Base-by-base conservation (phyloP, 2,888 invertebrate genomes). In the Agriotes lineatus region DNA sequence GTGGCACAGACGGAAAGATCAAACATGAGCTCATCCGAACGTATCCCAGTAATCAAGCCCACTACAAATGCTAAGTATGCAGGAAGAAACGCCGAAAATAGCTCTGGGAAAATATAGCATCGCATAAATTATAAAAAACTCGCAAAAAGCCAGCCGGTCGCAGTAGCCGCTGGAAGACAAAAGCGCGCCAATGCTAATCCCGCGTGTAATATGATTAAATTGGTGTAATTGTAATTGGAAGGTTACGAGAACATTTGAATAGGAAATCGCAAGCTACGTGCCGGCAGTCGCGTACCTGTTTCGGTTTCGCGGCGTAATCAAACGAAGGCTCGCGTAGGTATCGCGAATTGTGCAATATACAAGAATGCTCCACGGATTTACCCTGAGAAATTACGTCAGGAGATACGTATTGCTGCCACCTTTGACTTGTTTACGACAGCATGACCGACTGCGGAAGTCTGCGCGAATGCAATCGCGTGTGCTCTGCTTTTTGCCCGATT, bases 231-330 rank as follows among this genome's bases (percentile, higher is more conserved):
- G 7, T 22, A 64, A 45, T 64, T 35, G 30, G 33, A 54, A 63
- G 62, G 64, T 64, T 64, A 64, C 37, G 14, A 62, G 39, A 62
- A 9, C 18, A 57, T 37, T 57, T 30, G n/a, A 61, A 58, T 50
- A 39, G 58, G 42, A 62, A 67, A 62, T 54, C 42, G 35, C 56
- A 52, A 50, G 62, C 68, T 68, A 68, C 68, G 68, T 68, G 68
- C 68, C 48, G 50, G 30, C 16, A 33, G 52, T 68, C 68, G 62
- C 68, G 68, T 68, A 68, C 56, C 58, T 68, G 44, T 30, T 22
- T 30, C 58, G 60, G 33, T 58, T 62, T 63, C 44, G 68, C 56
- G 30, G 30, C 42, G 42, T 37, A 39, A 68, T 44, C 35, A 33
- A 37, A 61, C 7, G 50, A 59, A 18, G 19, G 45, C 56, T 18